Evolutionary conservation across 2,888 invertebrate genomes (phyloP).

Genomic region (Diaphora mendica): DNA sequence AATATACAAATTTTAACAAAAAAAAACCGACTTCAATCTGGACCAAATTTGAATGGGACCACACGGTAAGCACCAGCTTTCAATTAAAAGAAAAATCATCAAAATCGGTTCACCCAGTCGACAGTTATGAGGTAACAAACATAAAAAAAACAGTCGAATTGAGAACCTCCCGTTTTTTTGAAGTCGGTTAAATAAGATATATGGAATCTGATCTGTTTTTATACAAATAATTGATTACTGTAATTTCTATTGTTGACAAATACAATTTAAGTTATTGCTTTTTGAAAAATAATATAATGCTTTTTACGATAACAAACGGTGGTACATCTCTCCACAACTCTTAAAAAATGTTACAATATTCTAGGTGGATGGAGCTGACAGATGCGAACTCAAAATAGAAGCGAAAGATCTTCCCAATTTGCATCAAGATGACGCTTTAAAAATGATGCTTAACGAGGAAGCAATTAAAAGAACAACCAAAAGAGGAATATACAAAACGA

Average conservation of each 20-base stretch:
- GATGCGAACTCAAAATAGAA: constrained; percentile 76
- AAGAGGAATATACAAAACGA: constrained; percentile 67
- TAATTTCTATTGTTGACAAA: not conserved
- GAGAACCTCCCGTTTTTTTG: too few species aligned
- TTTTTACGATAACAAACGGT: too few species aligned
- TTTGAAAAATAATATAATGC: not conserved
- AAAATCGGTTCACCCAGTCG: too few species aligned
- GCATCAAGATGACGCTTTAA: constrained; percentile 68
- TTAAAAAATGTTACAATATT: not conserved
- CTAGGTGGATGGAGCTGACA: constrained; percentile 80
- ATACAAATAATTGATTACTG: not conserved
- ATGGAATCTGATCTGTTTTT: too few species aligned
- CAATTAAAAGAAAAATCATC: too few species aligned
- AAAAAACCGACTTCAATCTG: too few species aligned
- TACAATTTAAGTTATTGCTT: not conserved
- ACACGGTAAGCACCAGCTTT: too few species aligned
- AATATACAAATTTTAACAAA: too few species aligned
- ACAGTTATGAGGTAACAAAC: too few species aligned
- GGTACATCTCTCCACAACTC: not conserved
- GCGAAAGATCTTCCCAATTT: constrained; percentile 67
- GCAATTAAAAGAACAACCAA: constrained; percentile 65
- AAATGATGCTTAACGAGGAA: constrained; percentile 72
- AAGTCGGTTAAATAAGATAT: too few species aligned
- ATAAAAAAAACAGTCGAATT: too few species aligned
- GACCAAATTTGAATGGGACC: too few species aligned